These are phyloP conservation scores for Lynx canadensis DNA, from an alignment of 2,113 vertebrate genomes.

Conservation along the genomic window DNA sequence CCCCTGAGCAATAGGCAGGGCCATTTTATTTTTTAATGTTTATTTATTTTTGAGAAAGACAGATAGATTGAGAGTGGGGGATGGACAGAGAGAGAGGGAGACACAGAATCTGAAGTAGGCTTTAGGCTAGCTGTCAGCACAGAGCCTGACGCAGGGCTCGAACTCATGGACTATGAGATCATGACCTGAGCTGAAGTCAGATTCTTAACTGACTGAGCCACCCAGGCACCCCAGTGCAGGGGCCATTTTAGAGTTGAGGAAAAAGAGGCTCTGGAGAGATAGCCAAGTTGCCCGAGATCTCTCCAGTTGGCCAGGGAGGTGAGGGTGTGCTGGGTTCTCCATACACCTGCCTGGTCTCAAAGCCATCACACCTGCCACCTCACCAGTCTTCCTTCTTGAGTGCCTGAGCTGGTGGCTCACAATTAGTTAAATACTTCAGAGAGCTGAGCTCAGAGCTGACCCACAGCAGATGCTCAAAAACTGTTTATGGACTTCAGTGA, in stretches of 20 bases:
- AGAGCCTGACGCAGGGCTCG: too few species aligned
- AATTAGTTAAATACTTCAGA: neutral
- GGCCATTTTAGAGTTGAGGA: neutral
- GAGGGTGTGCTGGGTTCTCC: neutral
- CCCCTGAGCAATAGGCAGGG: neutral
- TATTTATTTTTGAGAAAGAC: too few species aligned
- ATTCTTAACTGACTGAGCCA: too few species aligned
- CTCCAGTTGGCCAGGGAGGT: neutral
- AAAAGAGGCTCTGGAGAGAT: neutral
- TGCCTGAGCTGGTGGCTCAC: neutral
- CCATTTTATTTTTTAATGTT: neutral
- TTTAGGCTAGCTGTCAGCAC: too few species aligned
- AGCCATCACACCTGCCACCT: neutral
- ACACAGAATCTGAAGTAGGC: too few species aligned
- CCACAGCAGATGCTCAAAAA: neutral
- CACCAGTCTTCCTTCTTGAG: neutral
- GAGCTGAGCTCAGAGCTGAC: conserved; percentile 27
- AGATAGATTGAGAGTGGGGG: too few species aligned
- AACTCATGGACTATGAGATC: too few species aligned
- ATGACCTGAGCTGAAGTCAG: too few species aligned
- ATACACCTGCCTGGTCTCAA: neutral
- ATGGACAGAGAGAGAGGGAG: too few species aligned
- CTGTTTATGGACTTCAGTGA: neutral
- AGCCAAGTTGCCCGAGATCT: neutral
- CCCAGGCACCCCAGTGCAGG: neutral